Base-by-base conservation (phyloP, 2,888 invertebrate genomes). In the Cheilosia vulpina region DNA sequence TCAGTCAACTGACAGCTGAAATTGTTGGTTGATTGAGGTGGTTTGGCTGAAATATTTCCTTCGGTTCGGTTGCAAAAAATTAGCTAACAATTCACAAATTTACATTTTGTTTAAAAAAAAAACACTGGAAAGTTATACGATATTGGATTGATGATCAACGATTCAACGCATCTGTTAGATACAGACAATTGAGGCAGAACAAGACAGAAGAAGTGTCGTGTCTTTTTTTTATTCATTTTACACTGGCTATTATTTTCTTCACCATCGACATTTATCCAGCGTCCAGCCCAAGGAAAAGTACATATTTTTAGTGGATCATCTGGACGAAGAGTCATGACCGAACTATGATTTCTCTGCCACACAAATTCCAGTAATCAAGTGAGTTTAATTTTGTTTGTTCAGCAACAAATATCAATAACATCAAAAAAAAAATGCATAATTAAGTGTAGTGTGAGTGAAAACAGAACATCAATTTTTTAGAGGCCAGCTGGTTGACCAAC, bases 1-100 rank as follows among this genome's bases (percentile, higher is more conserved):
- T 76, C 60, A 68, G 72, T 76, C 71, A 50, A 75, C 71, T 81
- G 85, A 85, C 85, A 85, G 85, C 85, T 85, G 76, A 85, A 76
- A 77, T 85, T 68, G 76, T 85, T 81, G 80, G 75, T 75, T 75
- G 79, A 47, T 63, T 31, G 69, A 55, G 47, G 34, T 27, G 57
- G 31, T 17, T 71, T 43, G 57, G 34, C 31, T 27, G 47, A 62
- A 58, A 71, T 71, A 52, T 53, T 45, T 24, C 62, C 71, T 47
- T 55, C 69, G 77, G 77, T 52, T 78, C 69, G 78, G 58, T 71
- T 6, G 52, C 21, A 17, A 65, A 57, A 57, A 53, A 52, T 75
- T 75, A 34, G 15, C 19, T 77, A 9, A 65, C 57, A 63, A 43
- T 41, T 52, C 15, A 27, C 24, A 41, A 6, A 6, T 24, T 11